Base-by-base conservation (phyloP, 2,797 vertebrate genomes). In the Botia kubotai region DNA sequence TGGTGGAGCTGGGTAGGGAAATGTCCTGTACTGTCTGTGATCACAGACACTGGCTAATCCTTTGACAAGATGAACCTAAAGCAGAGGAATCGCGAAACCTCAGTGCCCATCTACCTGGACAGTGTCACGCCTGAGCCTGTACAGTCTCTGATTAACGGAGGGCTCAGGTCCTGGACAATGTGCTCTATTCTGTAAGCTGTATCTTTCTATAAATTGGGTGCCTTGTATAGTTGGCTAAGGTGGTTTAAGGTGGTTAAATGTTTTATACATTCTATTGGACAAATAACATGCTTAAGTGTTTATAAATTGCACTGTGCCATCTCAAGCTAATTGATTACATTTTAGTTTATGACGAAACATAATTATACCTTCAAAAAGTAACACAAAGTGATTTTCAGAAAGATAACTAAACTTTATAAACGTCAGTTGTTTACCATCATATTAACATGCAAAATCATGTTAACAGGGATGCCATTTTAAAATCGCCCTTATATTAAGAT, bases 11-110 rank as follows among this genome's bases (percentile, higher is more conserved):
- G 19, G 86, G 85, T 84, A 85, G 88, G 88, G 88, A 88, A 85
- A 86, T 77, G 83, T 89, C 89, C 81, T 90, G 83, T 84, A 66
- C 87, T 89, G 82, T 85, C 29, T 60, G 83, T 89, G 91, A 93
- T 93, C 92, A 92, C 86, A 93, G 89, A 77, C 87, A 85, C 71
- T 81, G 87, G 87, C 88, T 94, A 93, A 94, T 93, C 92, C 90
- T 90, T 87, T 89, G 89, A 93, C 88, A 91, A 91, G 92, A 85
- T 85, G 90, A 63, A 89, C 90, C 88, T 36, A 87, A 81, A 87
- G 77, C 86, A 87, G 90, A 89, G 90, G 90, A 92, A 92, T 90
- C 87, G 62, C 58, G 82, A 88, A 84, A 90, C 91, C 90, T 77
- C 14, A 83, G 88, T 88, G 89, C 87, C 87, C 87, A 85, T 90